Evolutionary conservation across 1,140 invertebrate genomes (phyloP).

Genomic region (Lepidurus arcticus): DNA sequence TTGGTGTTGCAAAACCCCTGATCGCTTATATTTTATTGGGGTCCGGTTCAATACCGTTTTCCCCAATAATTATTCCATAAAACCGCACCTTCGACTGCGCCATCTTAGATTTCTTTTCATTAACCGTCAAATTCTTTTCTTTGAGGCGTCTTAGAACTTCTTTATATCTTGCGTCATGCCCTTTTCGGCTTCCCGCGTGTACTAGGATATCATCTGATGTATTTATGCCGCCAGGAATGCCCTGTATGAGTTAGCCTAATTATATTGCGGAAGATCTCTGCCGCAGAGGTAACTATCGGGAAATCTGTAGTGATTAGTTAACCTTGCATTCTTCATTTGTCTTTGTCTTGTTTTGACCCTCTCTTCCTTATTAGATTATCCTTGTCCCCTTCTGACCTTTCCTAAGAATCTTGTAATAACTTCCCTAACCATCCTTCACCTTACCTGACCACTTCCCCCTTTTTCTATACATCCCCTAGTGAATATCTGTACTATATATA

Average conservation of each 20-base stretch:
- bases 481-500: no score
- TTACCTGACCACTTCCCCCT: no score
- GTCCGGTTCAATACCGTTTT: slow-evolving; percentile 42
- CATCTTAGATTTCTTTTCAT: slow-evolving; percentile 40
- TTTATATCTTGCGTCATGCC: slow-evolving; percentile 34
- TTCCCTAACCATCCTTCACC: no score
- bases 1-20: slow-evolving; percentile 39
- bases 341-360: no score
- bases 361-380: no score
- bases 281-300: neutral
- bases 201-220: slow-evolving; percentile 44
- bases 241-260: slow-evolving; percentile 39
- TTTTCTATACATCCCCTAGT: no score
- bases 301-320: no score
- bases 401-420: no score
- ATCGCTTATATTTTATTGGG: slow-evolving; percentile 43
- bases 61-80: slow-evolving; percentile 43
- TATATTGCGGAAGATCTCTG: neutral
- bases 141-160: neutral
- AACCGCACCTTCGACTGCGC: slow-evolving; percentile 40
- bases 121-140: slow-evolving; percentile 38
- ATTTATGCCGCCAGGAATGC: slow-evolving; percentile 40
- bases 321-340: no score
- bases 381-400: no score
- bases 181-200: slow-evolving; percentile 38